Percentiles rank a stretch among this genome's conserved stretches.
phyloP scores from a whole-genome alignment of 2,797 vertebrate genomes.

The Parauchenoglanis ngamensis region DNA sequence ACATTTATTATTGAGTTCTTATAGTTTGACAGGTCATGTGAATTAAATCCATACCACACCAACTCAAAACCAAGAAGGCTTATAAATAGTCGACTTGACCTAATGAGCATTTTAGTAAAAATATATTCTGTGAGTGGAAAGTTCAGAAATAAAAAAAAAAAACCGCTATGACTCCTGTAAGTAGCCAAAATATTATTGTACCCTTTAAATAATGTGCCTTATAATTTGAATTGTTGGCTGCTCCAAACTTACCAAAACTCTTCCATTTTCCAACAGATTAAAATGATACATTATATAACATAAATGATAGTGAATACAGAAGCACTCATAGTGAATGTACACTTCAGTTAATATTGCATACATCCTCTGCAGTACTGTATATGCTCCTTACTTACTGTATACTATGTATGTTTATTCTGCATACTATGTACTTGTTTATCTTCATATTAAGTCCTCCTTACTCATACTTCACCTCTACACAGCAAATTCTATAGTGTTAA shows the following conservation, averaged over 20 bases:
- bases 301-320: neutral
- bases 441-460: neutral
- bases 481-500: no score
- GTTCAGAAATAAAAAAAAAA: neutral
- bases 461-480: neutral
- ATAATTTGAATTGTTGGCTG: neutral
- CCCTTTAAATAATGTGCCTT: neutral
- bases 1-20: neutral
- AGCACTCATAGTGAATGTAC: neutral
- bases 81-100: neutral
- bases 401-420: neutral
- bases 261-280: neutral
- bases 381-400: neutral
- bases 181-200: neutral
- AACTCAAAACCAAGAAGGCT: neutral
- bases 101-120: neutral
- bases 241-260: neutral
- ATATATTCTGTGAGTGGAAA: neutral
- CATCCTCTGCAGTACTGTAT: neutral
- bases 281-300: neutral
- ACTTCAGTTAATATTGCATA: neutral
- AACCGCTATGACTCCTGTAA: neutral
- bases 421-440: neutral
- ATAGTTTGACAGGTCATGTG: neutral
- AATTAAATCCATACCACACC: neutral